Evolutionary conservation across 1,140 invertebrate genomes (phyloP).

Genomic region (Penaeus vannamei): DNA sequence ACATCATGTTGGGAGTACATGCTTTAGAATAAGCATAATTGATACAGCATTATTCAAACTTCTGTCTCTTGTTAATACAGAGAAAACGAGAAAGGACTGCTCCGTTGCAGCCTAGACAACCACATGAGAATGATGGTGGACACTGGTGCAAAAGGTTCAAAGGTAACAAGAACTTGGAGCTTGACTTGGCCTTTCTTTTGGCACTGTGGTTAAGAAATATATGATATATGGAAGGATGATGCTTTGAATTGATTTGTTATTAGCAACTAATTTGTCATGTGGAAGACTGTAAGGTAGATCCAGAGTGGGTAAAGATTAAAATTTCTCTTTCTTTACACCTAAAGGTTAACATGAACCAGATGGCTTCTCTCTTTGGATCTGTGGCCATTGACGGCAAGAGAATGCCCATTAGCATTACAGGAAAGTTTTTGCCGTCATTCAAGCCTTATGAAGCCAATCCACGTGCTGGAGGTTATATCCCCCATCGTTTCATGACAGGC

Average conservation of each 20-base stretch:
- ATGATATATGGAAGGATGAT: too few relatives aligned
- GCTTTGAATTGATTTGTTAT: too few relatives aligned
- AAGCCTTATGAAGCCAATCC: constrained; percentile 91
- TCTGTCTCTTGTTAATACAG: constrained; percentile 81
- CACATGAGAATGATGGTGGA: constrained; percentile 98
- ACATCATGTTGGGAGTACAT: neutral
- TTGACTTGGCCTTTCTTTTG: too few relatives aligned
- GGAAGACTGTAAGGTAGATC: neutral
- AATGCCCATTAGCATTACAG: constrained; percentile 94
- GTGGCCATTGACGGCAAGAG: constrained; percentile 90
- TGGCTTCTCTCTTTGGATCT: constrained; percentile 78
- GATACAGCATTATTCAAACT: neutral
- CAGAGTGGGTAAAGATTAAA: neutral
- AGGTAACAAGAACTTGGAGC: constrained; percentile 76
- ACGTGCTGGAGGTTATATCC: constrained; percentile 95
- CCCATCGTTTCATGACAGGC: constrained; percentile 96
- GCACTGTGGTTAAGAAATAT: too few relatives aligned
- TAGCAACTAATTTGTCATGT: neutral
- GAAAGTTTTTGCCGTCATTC: constrained; percentile 94
- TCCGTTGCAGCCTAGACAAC: constrained; percentile 92
- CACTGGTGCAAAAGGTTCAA: constrained; percentile 98
- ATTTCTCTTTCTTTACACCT: neutral
- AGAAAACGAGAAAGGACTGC: constrained; percentile 75
- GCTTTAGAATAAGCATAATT: neutral
- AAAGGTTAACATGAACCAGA: constrained; percentile 78